Evolutionary conservation across 1,140 invertebrate genomes (phyloP).

Genomic region (Cylas formicarius): DNA sequence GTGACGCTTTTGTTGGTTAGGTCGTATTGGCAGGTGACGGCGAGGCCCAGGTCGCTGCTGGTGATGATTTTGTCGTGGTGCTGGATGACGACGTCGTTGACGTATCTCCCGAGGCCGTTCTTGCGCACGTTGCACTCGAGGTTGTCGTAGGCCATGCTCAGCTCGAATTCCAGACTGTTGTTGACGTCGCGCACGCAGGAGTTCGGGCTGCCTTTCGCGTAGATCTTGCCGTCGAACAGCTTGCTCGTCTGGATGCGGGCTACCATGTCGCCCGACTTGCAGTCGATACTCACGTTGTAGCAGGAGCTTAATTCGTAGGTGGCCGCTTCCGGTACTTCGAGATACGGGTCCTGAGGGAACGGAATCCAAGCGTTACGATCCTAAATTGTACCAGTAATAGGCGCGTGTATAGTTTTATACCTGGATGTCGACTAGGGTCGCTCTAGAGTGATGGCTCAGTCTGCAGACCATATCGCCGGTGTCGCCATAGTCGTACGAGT

Average conservation of each 20-base stretch:
- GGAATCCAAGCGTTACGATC: background rate
- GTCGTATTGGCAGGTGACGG: constrained; percentile 89
- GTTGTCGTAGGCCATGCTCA: constrained; percentile 86
- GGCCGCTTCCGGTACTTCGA: constrained; percentile 79
- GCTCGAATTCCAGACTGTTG: constrained; percentile 76
- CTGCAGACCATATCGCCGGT: constrained; percentile 88
- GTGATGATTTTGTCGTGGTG: constrained; percentile 94
- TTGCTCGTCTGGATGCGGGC: constrained; percentile 86
- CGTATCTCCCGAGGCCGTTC: constrained; percentile 70
- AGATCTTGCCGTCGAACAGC: constrained; percentile 89
- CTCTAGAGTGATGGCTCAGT: constrained; percentile 81
- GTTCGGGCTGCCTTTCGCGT: constrained; percentile 86
- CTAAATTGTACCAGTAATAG: background rate
- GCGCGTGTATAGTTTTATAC: constrained; percentile 39
- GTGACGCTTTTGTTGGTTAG: constrained; percentile 88
- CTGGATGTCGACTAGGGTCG: constrained; percentile 81
- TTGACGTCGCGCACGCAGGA: constrained; percentile 83
- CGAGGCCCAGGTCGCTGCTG: constrained; percentile 83
- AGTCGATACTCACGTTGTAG: constrained; percentile 91
- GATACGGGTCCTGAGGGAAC: constrained; percentile 67
- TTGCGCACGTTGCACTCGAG: constrained; percentile 84
- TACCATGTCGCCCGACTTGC: constrained; percentile 85
- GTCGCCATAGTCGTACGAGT: constrained; percentile 89
- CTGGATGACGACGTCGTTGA: constrained; percentile 87
- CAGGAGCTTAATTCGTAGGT: constrained; percentile 90